These are phyloP conservation scores for Lysandra bellargus DNA, from an alignment of 2,888 invertebrate species.

Conservation along the genomic window DNA sequence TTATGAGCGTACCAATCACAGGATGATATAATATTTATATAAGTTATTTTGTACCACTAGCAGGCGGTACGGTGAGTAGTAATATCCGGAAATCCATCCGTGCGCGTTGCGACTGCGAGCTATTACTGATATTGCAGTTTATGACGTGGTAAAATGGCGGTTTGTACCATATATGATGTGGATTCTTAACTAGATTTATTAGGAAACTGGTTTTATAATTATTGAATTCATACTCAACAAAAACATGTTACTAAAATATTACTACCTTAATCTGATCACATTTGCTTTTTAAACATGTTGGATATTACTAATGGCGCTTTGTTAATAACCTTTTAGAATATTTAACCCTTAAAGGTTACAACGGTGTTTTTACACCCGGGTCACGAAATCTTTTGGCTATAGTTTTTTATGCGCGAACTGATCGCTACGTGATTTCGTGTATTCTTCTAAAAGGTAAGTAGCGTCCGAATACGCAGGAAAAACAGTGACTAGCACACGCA, in stretches of 20 bases:
- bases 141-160: constrained; percentile 24
- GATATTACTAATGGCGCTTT: no score
- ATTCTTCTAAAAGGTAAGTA: no score
- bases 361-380: no score
- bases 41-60: constrained; percentile 4
- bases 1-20: not conserved
- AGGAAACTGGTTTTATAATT: not conserved
- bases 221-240: not conserved
- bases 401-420: no score
- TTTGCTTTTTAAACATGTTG: no score
- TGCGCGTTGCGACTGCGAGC: constrained; percentile 20
- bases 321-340: no score
- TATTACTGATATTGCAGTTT: constrained; percentile 27
- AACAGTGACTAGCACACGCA: no score
- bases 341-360: no score
- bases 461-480: no score
- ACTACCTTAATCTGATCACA: no score
- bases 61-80: not conserved
- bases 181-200: not conserved
- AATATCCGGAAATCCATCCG: constrained; percentile 29
- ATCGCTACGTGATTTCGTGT: no score
- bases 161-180: not conserved
- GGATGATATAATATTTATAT: constrained; percentile 14
- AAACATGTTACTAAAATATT: not conserved
- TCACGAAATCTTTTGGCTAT: no score